A percentile compares a stretch with the other conserved stretches of the same genome.
These are phyloP conservation scores for Psettodes erumei DNA, from an alignment of 2,113 vertebrate genomes.

Conservation along the genomic window DNA sequence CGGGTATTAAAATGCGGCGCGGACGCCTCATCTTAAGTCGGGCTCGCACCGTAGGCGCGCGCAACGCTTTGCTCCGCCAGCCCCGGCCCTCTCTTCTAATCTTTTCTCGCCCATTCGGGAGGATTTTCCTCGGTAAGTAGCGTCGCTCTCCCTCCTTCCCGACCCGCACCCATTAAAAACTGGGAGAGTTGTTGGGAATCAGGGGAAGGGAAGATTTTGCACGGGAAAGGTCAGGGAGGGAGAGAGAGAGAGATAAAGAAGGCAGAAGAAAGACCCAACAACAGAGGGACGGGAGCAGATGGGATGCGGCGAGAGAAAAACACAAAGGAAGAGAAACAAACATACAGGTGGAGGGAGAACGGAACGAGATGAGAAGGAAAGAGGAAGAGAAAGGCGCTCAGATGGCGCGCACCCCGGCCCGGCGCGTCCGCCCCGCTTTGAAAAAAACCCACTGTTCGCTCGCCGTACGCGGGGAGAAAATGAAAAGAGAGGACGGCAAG, in stretches of 20 bases:
- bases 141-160: conserved; percentile 13
- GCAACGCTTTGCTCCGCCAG: conserved; percentile 46
- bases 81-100: conserved; percentile 55
- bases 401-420: no score
- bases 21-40: conserved; percentile 55
- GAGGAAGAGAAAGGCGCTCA: conserved; percentile 32
- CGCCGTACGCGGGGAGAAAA: conserved; percentile 5
- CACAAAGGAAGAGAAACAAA: conserved; percentile 48
- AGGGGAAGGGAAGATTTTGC: conserved; percentile 49
- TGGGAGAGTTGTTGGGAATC: conserved; percentile 56
- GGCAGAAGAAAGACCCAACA: conserved; percentile 45
- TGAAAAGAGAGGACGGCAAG: not conserved
- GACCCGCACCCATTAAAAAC: conserved; percentile 57
- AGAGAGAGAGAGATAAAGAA: conserved; percentile 49
- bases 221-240: conserved; percentile 70
- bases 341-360: conserved; percentile 42
- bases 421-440: no score
- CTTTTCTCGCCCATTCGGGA: conserved; percentile 54
- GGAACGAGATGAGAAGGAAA: conserved; percentile 35
- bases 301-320: conserved; percentile 48
- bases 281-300: conserved; percentile 51
- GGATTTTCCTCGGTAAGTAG: conserved; percentile 72
- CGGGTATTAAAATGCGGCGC: conserved; percentile 60
- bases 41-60: conserved; percentile 40
- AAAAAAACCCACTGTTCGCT: conserved; percentile 5